phyloP scores from a whole-genome alignment of 1,140 invertebrate species.

The Pemphigus obesinymphae region DNA sequence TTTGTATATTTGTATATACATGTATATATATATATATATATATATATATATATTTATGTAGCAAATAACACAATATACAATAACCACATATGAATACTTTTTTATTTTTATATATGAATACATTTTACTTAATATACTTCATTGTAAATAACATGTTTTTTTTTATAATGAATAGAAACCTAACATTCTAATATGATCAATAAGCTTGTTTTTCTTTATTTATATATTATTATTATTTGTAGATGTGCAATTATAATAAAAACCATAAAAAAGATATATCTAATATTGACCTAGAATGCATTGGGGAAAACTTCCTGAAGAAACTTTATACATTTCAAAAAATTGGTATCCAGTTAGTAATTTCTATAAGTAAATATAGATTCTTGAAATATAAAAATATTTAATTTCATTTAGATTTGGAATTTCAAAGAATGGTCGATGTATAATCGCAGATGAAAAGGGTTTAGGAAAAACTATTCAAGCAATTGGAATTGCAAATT shows the following conservation, averaged over 20 bases:
- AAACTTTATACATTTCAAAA: conserved; percentile 76
- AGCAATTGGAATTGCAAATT: conserved; percentile 83
- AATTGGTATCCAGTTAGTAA: conserved; percentile 66
- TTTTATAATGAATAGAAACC: too few species aligned
- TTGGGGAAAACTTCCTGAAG: conserved; percentile 59
- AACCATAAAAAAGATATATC: conserved; percentile 43
- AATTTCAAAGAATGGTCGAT: conserved; percentile 65
- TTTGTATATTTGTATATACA: too few species aligned
- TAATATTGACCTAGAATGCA: conserved; percentile 56
- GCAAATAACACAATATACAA: too few species aligned
- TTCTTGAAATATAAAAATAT: neutral
- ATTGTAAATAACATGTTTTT: too few species aligned
- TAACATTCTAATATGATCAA: too few species aligned
- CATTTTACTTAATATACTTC: too few species aligned
- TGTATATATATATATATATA: too few species aligned
- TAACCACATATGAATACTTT: too few species aligned
- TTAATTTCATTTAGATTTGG: conserved; percentile 59
- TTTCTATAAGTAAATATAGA: conserved; percentile 16
- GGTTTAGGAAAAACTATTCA: conserved; percentile 98
- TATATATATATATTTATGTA: too few species aligned
- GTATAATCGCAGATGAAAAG: conserved; percentile 94
- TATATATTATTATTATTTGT: neutral
- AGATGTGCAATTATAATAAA: neutral
- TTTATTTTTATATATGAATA: too few species aligned
- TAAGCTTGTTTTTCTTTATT: too few species aligned